Conservation (phyloP, 2,113 vertebrate species). For the Taxidea taxus region DNA sequence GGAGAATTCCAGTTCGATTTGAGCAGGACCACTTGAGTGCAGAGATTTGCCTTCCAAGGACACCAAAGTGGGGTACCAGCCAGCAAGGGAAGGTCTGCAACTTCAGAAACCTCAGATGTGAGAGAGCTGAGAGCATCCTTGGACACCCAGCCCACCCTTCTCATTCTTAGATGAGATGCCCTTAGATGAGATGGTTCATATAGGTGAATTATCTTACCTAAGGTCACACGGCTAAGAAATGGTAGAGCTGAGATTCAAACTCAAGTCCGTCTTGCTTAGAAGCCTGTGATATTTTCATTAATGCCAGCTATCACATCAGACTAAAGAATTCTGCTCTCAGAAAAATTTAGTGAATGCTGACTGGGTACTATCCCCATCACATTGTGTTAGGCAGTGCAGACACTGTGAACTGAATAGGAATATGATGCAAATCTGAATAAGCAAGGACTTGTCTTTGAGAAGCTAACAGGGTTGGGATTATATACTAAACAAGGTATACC, state of each 20-base stretch:
- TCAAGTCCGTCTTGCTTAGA: background rate
- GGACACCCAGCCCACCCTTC: background rate
- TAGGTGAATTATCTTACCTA: background rate
- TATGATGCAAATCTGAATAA: background rate
- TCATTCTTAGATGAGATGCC: background rate
- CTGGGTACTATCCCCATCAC: background rate
- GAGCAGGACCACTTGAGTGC: slow-evolving; percentile 54
- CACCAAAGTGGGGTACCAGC: background rate
- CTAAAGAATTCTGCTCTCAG: background rate
- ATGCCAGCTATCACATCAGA: background rate
- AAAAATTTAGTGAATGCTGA: background rate
- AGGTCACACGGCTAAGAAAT: background rate
- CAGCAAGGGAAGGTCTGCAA: background rate
- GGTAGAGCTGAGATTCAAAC: background rate
- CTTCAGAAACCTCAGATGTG: background rate
- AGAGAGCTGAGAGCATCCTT: background rate
- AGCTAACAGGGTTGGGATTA: background rate
- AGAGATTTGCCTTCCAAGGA: background rate
- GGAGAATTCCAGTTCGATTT: slow-evolving; percentile 52
- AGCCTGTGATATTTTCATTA: background rate
- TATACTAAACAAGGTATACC: background rate
- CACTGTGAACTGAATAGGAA: background rate
- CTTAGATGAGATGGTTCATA: background rate
- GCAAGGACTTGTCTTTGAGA: background rate
- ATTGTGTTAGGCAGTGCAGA: background rate